Conservation (phyloP, 2,888 invertebrate species). For the Macrosoma leucophasiata region DNA sequence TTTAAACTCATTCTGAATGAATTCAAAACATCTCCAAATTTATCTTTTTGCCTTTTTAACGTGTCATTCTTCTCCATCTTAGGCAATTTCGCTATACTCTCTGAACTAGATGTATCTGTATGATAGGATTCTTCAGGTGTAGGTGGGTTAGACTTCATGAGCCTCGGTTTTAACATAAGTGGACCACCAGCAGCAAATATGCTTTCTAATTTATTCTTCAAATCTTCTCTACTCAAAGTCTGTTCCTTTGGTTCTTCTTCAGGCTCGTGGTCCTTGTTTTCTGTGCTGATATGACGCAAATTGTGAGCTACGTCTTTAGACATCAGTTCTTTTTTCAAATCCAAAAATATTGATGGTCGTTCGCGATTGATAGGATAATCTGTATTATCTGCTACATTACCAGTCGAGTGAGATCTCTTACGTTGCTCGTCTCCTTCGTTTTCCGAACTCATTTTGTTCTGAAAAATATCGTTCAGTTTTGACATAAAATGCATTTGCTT, state of each 20-base stretch:
- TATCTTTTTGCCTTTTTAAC: constrained; percentile 58
- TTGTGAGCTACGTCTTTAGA: constrained; percentile 40
- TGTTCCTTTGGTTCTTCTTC: constrained; percentile 39
- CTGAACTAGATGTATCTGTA: constrained; percentile 48
- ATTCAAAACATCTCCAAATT: constrained; percentile 59
- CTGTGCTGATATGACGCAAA: constrained; percentile 40
- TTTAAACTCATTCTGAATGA: constrained; percentile 58
- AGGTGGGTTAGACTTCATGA: constrained; percentile 55
- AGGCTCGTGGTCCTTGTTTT: constrained; percentile 28
- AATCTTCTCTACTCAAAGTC: constrained; percentile 50
- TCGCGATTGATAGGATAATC: constrained; percentile 35
- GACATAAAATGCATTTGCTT: constrained; percentile 55
- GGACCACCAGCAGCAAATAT: constrained; percentile 58
- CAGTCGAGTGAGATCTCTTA: constrained; percentile 55
- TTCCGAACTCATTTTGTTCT: constrained; percentile 42
- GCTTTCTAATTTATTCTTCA: constrained; percentile 59
- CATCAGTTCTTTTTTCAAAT: constrained; percentile 55
- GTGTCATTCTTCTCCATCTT: constrained; percentile 67
- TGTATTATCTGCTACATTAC: constrained; percentile 42
- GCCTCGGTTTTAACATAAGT: constrained; percentile 43
- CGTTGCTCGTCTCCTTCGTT: constrained; percentile 45
- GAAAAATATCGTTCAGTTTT: constrained; percentile 57
- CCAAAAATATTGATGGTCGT: constrained; percentile 43
- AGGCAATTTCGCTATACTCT: constrained; percentile 50
- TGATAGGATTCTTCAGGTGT: constrained; percentile 55